Conservation (phyloP, 2,888 invertebrate species). For the Hanleya hanleyi region DNA sequence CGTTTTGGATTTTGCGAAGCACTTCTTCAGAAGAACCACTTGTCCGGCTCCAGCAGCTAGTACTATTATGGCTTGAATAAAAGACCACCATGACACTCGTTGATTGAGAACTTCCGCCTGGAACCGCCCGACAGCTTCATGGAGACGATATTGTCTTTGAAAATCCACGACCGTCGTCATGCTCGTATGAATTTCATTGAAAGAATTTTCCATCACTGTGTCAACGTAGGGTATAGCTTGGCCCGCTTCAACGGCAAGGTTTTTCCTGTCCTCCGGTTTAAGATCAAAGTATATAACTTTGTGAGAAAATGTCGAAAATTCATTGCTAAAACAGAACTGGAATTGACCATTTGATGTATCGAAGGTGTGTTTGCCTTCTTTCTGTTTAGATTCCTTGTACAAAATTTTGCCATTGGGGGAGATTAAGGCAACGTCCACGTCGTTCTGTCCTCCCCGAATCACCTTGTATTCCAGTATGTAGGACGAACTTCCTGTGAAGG, state of each 20-base stretch:
- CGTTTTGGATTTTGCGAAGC: slow-evolving; percentile 56
- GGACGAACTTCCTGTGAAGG: slow-evolving; percentile 48
- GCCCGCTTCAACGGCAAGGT: slow-evolving; percentile 59
- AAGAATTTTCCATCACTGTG: slow-evolving; percentile 41
- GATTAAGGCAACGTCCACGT: slow-evolving; percentile 61
- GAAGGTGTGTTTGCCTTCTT: slow-evolving; percentile 53
- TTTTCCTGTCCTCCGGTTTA: slow-evolving; percentile 53
- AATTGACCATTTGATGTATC: slow-evolving; percentile 65
- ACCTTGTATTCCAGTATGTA: slow-evolving; percentile 64
- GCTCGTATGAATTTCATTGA: slow-evolving; percentile 40
- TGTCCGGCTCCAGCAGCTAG: slow-evolving; percentile 67
- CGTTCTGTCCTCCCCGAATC: slow-evolving; percentile 65
- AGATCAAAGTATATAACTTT: slow-evolving; percentile 63
- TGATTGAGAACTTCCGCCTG: slow-evolving; percentile 59
- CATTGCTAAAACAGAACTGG: slow-evolving; percentile 65
- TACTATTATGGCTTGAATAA: slow-evolving; percentile 58
- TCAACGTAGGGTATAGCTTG: slow-evolving; percentile 51
- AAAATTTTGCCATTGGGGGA: slow-evolving; percentile 66
- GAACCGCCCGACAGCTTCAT: slow-evolving; percentile 65
- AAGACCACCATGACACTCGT: slow-evolving; percentile 63
- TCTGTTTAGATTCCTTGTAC: slow-evolving; percentile 51
- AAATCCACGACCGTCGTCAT: slow-evolving; percentile 41
- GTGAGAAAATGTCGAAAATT: slow-evolving; percentile 66
- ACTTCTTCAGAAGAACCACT: slow-evolving; percentile 63
- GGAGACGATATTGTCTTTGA: slow-evolving; percentile 60